phyloP scores from a whole-genome alignment of 92 coral and sea anemone species.

The Metridium senile region DNA sequence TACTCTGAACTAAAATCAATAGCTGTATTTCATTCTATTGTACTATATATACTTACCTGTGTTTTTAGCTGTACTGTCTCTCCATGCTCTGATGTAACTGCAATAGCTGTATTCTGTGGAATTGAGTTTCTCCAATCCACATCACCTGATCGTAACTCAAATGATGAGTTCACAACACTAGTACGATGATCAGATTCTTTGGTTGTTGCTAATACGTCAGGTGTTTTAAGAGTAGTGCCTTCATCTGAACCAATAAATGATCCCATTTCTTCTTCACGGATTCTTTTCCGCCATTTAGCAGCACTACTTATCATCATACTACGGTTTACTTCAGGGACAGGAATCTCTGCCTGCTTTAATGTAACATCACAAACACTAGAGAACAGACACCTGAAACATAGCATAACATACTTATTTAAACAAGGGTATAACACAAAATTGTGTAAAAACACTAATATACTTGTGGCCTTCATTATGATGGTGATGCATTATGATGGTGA shows the following conservation, averaged over 20 bases:
- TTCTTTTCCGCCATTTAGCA: constrained; percentile 29
- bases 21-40: no score
- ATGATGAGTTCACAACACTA: constrained; percentile 35
- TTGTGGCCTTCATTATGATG: neutral
- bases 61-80: constrained; percentile 73
- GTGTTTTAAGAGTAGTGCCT: constrained; percentile 31
- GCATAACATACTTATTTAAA: neutral
- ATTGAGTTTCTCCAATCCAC: constrained; percentile 78
- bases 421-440: no score
- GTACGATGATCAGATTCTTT: constrained; percentile 41
- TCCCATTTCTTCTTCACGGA: constrained; percentile 30
- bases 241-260: constrained; percentile 21
- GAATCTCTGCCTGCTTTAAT: constrained; percentile 62
- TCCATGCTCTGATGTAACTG: constrained; percentile 81
- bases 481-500: neutral
- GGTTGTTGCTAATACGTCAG: constrained; percentile 42
- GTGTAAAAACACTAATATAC: no score
- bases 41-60: constrained; percentile 78
- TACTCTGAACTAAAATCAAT: no score
- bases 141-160: constrained; percentile 52
- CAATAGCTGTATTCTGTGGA: constrained; percentile 74
- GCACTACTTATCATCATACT: constrained; percentile 44
- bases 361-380: constrained; percentile 66
- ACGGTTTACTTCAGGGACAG: constrained; percentile 22
- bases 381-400: constrained; percentile 60